Percentiles rank a stretch among this genome's conserved stretches.
These are phyloP conservation scores for Brenthis hecate DNA, from an alignment of 2,888 invertebrate genomes.

Conservation along the genomic window DNA sequence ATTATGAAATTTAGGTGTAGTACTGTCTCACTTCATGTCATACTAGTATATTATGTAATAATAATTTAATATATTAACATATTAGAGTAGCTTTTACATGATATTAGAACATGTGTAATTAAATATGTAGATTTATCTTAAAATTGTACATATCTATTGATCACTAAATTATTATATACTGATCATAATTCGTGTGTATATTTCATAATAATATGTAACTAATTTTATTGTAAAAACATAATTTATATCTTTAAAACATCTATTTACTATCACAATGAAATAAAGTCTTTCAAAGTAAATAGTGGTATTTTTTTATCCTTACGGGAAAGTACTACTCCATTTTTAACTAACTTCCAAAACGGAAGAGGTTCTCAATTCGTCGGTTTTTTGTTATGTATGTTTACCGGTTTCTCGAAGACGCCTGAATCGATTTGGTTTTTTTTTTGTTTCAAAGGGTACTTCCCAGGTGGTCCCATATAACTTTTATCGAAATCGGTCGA, in stretches of 20 bases:
- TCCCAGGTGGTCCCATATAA: too few relatives aligned
- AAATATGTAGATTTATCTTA: constrained; percentile 43
- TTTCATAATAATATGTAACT: constrained; percentile 49
- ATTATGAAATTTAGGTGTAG: too few relatives aligned
- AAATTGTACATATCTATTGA: constrained; percentile 75
- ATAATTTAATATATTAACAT: constrained; percentile 9
- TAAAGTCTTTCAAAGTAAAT: constrained; percentile 56
- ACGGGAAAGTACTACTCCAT: background rate
- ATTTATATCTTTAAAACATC: constrained; percentile 77
- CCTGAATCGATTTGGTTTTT: too few relatives aligned
- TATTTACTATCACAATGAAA: constrained; percentile 78
- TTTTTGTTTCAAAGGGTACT: accelerated
- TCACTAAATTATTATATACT: constrained; percentile 55
- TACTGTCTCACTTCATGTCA: too few relatives aligned
- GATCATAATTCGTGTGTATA: constrained; percentile 75
- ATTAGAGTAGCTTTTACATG: constrained; percentile 65
- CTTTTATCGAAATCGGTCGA: too few relatives aligned
- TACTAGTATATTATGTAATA: background rate
- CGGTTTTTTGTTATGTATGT: too few relatives aligned
- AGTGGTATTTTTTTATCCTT: background rate
- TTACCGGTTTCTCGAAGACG: too few relatives aligned
- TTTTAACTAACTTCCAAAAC: too few relatives aligned
- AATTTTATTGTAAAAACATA: constrained; percentile 67
- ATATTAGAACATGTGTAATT: constrained; percentile 46
- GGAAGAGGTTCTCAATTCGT: too few relatives aligned